Percentiles rank a stretch among this genome's conserved stretches.
Evolutionary conservation across 2,888 invertebrate species (phyloP).

Genomic region (Linnaemya vulpina): DNA sequence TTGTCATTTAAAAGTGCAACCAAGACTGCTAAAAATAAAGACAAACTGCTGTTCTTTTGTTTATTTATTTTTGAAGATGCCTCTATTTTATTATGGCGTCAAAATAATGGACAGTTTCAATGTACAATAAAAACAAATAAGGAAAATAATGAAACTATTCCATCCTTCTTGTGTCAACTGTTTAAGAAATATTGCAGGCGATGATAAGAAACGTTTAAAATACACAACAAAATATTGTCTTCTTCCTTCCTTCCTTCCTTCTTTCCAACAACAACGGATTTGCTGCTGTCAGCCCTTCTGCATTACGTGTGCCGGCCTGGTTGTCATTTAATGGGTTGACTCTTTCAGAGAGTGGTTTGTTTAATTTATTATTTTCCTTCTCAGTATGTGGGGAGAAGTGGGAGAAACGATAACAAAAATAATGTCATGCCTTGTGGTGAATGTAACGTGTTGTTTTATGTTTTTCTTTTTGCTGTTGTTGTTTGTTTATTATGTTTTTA

Average conservation of each 20-base stretch:
- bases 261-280: not conserved
- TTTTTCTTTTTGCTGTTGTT: not conserved
- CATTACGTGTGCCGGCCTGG: not conserved
- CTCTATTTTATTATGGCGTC: slow-evolving; percentile 31
- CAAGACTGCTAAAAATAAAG: not conserved
- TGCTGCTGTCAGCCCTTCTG: not conserved
- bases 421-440: slow-evolving; percentile 56
- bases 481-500: slow-evolving; percentile 17
- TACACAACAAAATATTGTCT: slow-evolving; percentile 19
- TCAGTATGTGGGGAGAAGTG: slow-evolving; percentile 1
- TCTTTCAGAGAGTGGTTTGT: not conserved
- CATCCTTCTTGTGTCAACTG: slow-evolving; percentile 33
- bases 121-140: slow-evolving; percentile 36
- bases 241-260: slow-evolving; percentile 35
- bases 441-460: slow-evolving; percentile 39
- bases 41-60: not conserved
- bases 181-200: slow-evolving; percentile 6
- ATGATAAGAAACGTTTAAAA: slow-evolving; percentile 24
- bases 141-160: slow-evolving; percentile 11
- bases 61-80: slow-evolving; percentile 7
- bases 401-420: slow-evolving; percentile 5
- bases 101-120: slow-evolving; percentile 23
- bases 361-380: slow-evolving; percentile 8
- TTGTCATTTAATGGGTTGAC: slow-evolving; percentile 6
- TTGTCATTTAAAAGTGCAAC: not conserved